Evolutionary conservation across 2,888 invertebrate genomes (phyloP), one percentile per base, ranked within the genome.

Genomic region (Diogma glabrata): DNA sequence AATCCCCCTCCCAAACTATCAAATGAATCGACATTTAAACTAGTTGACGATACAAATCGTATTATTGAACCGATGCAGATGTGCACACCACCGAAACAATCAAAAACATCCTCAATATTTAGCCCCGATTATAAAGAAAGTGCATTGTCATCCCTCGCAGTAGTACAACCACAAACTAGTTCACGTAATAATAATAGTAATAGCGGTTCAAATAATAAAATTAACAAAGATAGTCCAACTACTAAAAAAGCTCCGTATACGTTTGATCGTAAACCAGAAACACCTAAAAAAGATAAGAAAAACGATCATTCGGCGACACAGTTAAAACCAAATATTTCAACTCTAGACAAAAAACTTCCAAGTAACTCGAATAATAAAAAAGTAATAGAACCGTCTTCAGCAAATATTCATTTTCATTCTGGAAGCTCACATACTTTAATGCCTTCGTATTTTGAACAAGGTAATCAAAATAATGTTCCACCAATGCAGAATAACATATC

Each of bases 101-200:
- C 59, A 43, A 56, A 57, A 30, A 58, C 59, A 12, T 50, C 55
- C 8, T 70, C 70, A 0, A 60, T 70, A 52, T 70, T 70, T 52
- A 70, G 69, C 53, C 69, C 70, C 10, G 70, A 69, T 49, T 67
- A 66, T 64, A 64, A 59, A 51, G 67, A 68, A n/a, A 67, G 66
- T 51, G 57, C 59, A 53, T 58, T 46, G 33, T 54, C 22, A 60
- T 56, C 47, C 56, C 55, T 40, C 9, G 40, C 16, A 6, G 33
- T 22, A 36, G 20, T 22, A 20, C 23, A 30, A n/a, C 20, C 16
- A 12, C 12, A 36, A 17, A 36, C 10, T 40, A 45, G 23, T 40
- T n/a, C n/a, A n/a, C n/a, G n/a, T n/a, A n/a, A n/a, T n/a, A 52
- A 45, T 36, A 52, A 28, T 52, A 56, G 45, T 30, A 55, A n/a